Evolutionary conservation across 2,113 vertebrate genomes (phyloP).

Genomic region (Caranx melampygus): DNA sequence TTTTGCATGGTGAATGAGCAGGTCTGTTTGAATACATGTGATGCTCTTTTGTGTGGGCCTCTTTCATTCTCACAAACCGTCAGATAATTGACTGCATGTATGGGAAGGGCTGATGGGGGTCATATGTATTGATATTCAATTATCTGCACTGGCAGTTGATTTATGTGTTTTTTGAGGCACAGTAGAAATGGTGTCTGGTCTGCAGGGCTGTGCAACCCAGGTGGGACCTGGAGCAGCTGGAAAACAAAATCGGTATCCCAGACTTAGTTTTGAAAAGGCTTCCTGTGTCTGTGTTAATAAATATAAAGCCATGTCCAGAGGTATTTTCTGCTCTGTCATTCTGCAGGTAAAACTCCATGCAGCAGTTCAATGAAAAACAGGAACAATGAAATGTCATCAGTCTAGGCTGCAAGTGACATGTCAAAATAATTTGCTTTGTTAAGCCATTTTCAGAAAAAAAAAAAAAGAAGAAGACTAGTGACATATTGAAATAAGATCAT

Average conservation of each 20-base stretch:
- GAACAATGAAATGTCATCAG: background rate
- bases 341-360: background rate
- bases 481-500: too few species aligned
- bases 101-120: conserved; percentile 22
- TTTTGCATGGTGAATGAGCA: conserved; percentile 73
- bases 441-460: too few species aligned
- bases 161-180: background rate
- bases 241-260: conserved; percentile 31
- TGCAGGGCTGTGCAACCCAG: background rate
- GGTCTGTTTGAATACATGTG: conserved; percentile 47
- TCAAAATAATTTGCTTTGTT: too few species aligned
- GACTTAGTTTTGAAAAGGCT: conserved; percentile 7
- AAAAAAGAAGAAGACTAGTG: too few species aligned
- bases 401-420: background rate
- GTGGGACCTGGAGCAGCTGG: conserved; percentile 16
- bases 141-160: conserved; percentile 20
- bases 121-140: conserved; percentile 44
- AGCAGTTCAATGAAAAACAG: background rate
- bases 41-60: conserved; percentile 41
- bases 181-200: background rate
- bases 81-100: conserved; percentile 40
- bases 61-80: conserved; percentile 40
- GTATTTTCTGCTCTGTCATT: conserved; percentile 17
- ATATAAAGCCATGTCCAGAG: background rate
- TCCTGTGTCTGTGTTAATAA: background rate